Conservation (phyloP, 30 jellyfish, hydroid and myxozoan genomes). For the Phacellophora camtschatica region DNA sequence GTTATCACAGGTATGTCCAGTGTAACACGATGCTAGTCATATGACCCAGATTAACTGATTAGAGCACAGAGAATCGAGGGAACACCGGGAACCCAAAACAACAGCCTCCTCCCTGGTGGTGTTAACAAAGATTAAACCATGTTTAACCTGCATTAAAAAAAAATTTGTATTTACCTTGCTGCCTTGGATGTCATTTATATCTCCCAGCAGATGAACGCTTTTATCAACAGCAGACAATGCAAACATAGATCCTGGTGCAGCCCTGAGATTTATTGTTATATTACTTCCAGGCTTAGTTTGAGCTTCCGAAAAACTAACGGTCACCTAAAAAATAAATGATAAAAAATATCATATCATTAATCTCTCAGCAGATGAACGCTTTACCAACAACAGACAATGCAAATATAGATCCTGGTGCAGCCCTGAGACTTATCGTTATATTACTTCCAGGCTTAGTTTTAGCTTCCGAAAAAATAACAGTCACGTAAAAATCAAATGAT, state of each 20-base stretch:
- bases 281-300: conserved; percentile 73
- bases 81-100: too few species aligned
- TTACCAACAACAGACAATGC: conserved; percentile 84
- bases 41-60: too few species aligned
- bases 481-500: too few species aligned
- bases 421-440: conserved; percentile 49
- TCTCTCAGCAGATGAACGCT: too few species aligned
- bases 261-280: conserved; percentile 49
- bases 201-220: conserved; percentile 79
- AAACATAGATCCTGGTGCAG: conserved; percentile 76
- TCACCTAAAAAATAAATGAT: too few species aligned
- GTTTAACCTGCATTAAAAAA: too few species aligned
- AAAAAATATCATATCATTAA: too few species aligned
- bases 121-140: too few species aligned
- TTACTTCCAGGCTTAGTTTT: conserved; percentile 72
- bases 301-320: conserved; percentile 41
- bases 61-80: too few species aligned
- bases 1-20: too few species aligned
- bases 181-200: conserved; percentile 65
- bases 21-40: too few species aligned
- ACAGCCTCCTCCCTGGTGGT: too few species aligned
- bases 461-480: conserved; percentile 39
- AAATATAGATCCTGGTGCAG: conserved; percentile 77
- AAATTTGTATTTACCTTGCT: conserved; percentile 36
- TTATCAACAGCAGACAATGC: conserved; percentile 86